Conservation (phyloP, 2,797 vertebrate species). For the Tympanoctomys barrerae region DNA sequence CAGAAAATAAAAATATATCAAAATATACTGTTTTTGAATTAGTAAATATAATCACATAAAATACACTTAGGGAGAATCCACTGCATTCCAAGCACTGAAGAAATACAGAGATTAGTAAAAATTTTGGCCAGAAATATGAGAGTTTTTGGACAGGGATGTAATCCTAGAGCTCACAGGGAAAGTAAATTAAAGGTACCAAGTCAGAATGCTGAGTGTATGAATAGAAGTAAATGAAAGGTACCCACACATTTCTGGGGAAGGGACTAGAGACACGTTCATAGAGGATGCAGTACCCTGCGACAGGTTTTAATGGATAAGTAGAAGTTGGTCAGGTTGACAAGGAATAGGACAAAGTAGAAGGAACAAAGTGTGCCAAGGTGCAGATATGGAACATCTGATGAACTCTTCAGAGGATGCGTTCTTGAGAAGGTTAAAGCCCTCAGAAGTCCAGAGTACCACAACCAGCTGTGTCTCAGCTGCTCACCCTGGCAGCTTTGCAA, state of each 20-base stretch:
- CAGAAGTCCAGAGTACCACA: not conserved
- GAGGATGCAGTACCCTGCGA: not conserved
- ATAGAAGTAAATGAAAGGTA: not conserved
- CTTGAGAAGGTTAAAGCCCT: constrained; percentile 27
- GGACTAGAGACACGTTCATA: not conserved
- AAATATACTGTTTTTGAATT: not conserved
- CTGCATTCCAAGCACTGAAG: not conserved
- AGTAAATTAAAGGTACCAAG: not conserved
- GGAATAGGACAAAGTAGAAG: constrained; percentile 9
- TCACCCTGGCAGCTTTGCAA: not conserved
- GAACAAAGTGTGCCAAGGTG: not conserved
- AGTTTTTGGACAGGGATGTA: not conserved
- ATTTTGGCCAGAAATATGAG: not conserved
- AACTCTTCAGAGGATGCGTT: not conserved
- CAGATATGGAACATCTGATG: not conserved
- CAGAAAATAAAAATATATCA: not conserved
- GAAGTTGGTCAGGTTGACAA: not conserved
- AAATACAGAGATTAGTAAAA: constrained; percentile 23
- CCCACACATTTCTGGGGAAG: not conserved
- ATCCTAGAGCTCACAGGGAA: not conserved
- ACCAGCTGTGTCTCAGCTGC: not conserved
- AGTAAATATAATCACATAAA: not conserved
- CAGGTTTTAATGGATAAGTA: not conserved
- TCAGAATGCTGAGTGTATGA: not conserved
- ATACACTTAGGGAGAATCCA: not conserved